phyloP scores from a whole-genome alignment of 2,113 vertebrate species.

The Glareola pratincola region DNA sequence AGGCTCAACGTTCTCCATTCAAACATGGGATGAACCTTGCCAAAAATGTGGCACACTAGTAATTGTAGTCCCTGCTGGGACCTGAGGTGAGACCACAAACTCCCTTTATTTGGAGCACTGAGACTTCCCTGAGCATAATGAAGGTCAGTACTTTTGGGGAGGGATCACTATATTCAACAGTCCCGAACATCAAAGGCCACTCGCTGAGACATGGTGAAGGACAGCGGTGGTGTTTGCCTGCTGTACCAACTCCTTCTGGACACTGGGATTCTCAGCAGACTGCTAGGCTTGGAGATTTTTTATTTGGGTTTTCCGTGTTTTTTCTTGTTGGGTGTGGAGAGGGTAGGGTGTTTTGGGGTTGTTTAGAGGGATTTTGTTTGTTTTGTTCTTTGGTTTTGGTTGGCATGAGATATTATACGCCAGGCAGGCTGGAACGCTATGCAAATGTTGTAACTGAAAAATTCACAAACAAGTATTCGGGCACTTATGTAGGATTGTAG shows the following conservation, averaged over 20 bases:
- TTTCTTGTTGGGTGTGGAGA: not conserved
- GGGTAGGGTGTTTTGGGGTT: not conserved
- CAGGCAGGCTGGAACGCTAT: not conserved
- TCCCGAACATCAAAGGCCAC: not conserved
- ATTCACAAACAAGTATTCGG: not conserved
- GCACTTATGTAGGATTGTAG: not conserved
- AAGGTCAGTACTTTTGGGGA: not conserved
- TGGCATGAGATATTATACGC: not conserved
- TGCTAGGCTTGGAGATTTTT: not conserved
- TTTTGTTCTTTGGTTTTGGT: not conserved
- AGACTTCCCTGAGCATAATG: not conserved
- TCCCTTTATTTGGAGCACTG: not conserved
- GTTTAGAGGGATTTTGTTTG: not conserved
- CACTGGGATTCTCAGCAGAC: not conserved
- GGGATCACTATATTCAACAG: not conserved
- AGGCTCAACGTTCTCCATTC: not conserved
- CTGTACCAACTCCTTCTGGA: not conserved
- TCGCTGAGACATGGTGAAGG: not conserved
- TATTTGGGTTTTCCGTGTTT: not conserved
- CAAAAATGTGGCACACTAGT: slow-evolving; percentile 13
- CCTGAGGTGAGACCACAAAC: slow-evolving; percentile 33
- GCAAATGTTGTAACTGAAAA: not conserved
- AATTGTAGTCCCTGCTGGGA: slow-evolving; percentile 3
- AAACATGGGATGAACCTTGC: not conserved
- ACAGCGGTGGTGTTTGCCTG: not conserved